Evolutionary conservation across 1,140 invertebrate species (phyloP), one percentile per base, ranked within the genome.

Genomic region (Drosophila mayri): DNA sequence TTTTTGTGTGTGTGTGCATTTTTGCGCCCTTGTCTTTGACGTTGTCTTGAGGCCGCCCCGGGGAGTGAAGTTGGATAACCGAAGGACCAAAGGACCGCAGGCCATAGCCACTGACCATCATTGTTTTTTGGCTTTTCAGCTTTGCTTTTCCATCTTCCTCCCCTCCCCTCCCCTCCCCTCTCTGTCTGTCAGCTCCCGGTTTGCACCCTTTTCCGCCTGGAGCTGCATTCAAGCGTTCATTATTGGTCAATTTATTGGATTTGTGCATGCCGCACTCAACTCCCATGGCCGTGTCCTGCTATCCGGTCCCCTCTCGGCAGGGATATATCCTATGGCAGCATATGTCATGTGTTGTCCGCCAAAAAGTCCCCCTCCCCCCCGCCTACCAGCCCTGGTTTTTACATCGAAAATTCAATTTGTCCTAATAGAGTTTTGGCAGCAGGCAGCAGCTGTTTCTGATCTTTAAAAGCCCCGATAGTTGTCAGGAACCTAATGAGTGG

Each of bases 171-270:
- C n/a, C n/a, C n/a, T n/a, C n/a, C n/a, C n/a, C n/a, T 1, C 4
- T 6, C 25, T 25, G 25, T 25, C 11, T 25, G 10, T 1, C 4
- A 25, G 1, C 4, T 8, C 7, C 37, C 14, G 12, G 20, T 9
- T 46, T 25, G 12, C 37, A 18, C n/a, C 63, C 41, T 57, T 41
- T 66, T 16, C 32, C 47, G 41, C 50, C 64, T 50, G 44, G 57
- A 70, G 66, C 68, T 83, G 82, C 74, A 73, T 86, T 84, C 65
- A 81, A 91, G 75, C 87, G 80, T 91, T 91, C 83, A 91, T 91
- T 91, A 87, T 91, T 91, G 88, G 88, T 91, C 88, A 91, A 91
- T 91, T 91, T 91, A 91, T 91, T 91, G 88, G 88, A 91, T 87
- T 91, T 87, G 87, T 87, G 78, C 80, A 87, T 81, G 78, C 73